Evolutionary conservation across 1,140 invertebrate species (phyloP).

Genomic region (Ylistrum balloti): DNA sequence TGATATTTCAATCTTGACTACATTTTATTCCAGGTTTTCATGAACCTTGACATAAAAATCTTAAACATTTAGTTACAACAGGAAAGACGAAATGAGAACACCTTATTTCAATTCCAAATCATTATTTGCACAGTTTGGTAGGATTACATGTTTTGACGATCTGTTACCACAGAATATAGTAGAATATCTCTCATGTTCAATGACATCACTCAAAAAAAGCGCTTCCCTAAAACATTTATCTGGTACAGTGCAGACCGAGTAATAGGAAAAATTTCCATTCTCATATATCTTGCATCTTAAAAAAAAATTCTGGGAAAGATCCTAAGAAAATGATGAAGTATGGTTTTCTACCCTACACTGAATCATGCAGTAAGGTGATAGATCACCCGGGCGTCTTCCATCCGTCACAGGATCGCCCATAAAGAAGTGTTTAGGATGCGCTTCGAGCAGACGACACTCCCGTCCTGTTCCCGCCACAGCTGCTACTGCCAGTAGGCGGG

Average conservation of each 20-base stretch:
- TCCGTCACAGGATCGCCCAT: conserved; percentile 36
- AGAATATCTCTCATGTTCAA: neutral
- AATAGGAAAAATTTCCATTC: neutral
- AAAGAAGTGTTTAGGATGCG: conserved; percentile 9
- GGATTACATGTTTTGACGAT: neutral
- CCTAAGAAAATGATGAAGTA: neutral
- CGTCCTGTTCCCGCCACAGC: conserved; percentile 28
- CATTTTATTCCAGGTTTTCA: too few relatives aligned
- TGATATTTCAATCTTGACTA: too few relatives aligned
- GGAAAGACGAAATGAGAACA: neutral
- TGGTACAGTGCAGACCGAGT: neutral
- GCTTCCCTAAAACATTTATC: neutral
- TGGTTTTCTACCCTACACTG: conserved; percentile 16
- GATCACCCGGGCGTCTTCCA: neutral
- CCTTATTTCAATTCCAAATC: neutral
- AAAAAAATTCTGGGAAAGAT: neutral
- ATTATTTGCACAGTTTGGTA: neutral
- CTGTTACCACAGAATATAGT: neutral
- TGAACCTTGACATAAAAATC: too few relatives aligned
- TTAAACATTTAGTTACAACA: neutral
- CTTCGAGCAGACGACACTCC: conserved; percentile 29
- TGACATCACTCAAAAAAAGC: conserved; percentile 4
- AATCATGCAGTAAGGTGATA: conserved; percentile 1
- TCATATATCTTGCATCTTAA: neutral
- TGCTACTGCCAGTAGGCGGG: neutral